Evolutionary conservation across 2,888 invertebrate genomes (phyloP).

Genomic region (Tenthredo distinguenda): DNA sequence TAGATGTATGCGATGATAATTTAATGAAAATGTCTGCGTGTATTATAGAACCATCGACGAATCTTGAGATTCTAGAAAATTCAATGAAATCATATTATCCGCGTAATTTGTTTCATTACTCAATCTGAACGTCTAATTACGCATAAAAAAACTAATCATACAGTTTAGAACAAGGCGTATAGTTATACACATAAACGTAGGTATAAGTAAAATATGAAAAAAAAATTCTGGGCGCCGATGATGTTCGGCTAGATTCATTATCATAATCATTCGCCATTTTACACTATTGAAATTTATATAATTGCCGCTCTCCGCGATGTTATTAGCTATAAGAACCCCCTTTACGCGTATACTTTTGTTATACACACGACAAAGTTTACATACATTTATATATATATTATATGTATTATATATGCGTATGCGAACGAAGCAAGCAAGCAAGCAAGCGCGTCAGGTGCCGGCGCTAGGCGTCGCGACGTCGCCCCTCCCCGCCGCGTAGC

Average conservation of each 20-base stretch:
- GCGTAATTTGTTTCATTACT: neutral
- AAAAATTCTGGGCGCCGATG: neutral
- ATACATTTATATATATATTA: neutral
- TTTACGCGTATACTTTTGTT: neutral
- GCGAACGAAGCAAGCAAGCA: neutral
- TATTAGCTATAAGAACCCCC: neutral
- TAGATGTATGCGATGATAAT: neutral
- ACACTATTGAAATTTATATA: neutral
- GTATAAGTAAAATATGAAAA: too few species aligned
- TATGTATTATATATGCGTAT: too few species aligned
- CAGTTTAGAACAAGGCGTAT: neutral
- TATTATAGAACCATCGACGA: neutral
- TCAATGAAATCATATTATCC: neutral
- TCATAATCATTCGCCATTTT: neutral
- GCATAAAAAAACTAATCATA: neutral
- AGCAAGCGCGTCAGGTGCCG: slow-evolving; percentile 16
- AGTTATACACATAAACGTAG: neutral
- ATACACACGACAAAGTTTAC: neutral
- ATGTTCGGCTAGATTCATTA: slow-evolving; percentile 19
- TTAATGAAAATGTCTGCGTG: neutral
- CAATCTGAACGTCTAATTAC: neutral
- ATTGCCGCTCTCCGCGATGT: neutral
- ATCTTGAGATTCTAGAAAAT: neutral
- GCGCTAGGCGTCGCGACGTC: slow-evolving; percentile 41
- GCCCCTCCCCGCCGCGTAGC: neutral